phyloP scores from a whole-genome alignment of 2,113 vertebrate species.

The Hippocampus mohnikei region DNA sequence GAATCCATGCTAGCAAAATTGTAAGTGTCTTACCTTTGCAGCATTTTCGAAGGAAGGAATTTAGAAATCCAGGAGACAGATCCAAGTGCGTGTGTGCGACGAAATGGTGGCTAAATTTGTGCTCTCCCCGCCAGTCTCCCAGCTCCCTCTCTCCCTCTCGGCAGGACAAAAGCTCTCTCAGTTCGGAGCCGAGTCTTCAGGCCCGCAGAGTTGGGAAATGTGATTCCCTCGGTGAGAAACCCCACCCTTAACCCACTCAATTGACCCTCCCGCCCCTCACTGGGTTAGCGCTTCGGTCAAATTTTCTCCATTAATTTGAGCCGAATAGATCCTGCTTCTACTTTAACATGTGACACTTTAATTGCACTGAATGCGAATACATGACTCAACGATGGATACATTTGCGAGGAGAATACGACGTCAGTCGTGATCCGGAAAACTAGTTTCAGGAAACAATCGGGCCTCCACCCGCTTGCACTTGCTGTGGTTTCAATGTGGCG shows the following conservation, averaged over 20 bases:
- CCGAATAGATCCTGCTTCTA: not conserved
- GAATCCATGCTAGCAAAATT: not conserved
- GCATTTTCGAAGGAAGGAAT: slow-evolving; percentile 48
- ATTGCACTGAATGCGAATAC: too few species aligned
- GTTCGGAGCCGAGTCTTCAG: slow-evolving; percentile 46
- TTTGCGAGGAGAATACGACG: too few species aligned
- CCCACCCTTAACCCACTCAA: slow-evolving; percentile 18
- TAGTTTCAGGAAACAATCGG: too few species aligned
- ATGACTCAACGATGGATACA: too few species aligned
- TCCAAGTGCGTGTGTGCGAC: slow-evolving; percentile 47
- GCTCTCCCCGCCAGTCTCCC: slow-evolving; percentile 41
- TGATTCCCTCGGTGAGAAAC: slow-evolving; percentile 49
- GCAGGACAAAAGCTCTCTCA: slow-evolving; percentile 63
- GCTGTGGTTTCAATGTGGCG: too few species aligned
- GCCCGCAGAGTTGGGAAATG: slow-evolving; percentile 55
- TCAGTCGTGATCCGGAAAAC: too few species aligned
- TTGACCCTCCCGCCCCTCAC: slow-evolving; percentile 38
- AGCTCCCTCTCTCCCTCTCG: slow-evolving; percentile 33
- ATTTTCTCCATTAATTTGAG: slow-evolving; percentile 19
- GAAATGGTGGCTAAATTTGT: slow-evolving; percentile 37
- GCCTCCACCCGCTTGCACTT: too few species aligned
- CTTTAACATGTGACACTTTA: not conserved
- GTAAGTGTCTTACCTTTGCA: slow-evolving; percentile 54
- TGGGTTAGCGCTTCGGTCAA: slow-evolving; percentile 20
- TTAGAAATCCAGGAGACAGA: slow-evolving; percentile 48